Conservation (phyloP, 2,113 vertebrate species). For the Smithornis capensis region DNA sequence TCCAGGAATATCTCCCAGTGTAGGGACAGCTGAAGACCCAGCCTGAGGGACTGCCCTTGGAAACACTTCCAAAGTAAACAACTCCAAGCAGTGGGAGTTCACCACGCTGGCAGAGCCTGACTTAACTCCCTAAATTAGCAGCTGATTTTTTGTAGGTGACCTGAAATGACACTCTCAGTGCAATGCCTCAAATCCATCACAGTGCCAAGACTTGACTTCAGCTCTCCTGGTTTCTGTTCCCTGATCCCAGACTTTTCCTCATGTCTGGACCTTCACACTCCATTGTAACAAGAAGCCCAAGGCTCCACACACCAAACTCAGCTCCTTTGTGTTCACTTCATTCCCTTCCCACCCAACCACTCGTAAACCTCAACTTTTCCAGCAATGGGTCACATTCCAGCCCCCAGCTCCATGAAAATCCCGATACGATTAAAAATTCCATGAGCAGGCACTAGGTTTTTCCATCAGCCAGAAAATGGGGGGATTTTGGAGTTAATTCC, state of each 20-base stretch:
- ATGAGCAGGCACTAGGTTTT: not conserved
- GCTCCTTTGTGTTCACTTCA: not conserved
- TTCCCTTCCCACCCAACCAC: not conserved
- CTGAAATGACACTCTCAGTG: not conserved
- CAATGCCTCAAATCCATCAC: not conserved
- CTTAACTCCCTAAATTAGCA: not conserved
- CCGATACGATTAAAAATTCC: not conserved
- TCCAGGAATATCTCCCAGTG: not conserved
- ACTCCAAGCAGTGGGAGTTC: not conserved
- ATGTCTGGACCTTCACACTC: not conserved
- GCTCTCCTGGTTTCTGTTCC: not conserved
- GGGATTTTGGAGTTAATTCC: not conserved
- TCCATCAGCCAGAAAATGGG: not conserved
- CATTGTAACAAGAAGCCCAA: not conserved
- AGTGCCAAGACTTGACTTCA: not conserved
- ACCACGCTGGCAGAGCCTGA: not conserved
- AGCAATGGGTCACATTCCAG: not conserved
- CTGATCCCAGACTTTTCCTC: not conserved
- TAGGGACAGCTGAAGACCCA: not conserved
- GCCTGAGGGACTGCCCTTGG: not conserved
- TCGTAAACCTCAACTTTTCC: not conserved
- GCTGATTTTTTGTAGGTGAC: not conserved
- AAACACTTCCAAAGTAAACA: not conserved
- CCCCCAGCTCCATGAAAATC: not conserved
- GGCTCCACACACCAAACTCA: not conserved